Evolutionary conservation across 2,888 invertebrate genomes (phyloP).

Genomic region (Cephus nigrinus): DNA sequence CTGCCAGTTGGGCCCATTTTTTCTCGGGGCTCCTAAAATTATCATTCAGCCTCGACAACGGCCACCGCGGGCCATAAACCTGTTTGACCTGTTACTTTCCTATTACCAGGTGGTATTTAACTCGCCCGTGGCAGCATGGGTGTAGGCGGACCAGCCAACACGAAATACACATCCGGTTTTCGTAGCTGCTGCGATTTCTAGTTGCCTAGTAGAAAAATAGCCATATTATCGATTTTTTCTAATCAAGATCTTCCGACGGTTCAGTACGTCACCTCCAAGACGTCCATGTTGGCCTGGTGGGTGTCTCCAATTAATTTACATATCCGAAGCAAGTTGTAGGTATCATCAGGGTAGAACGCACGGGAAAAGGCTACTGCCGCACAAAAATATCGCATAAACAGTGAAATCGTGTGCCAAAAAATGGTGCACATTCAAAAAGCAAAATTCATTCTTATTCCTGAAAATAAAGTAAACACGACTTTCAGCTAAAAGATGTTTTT

Average conservation of each 20-base stretch:
- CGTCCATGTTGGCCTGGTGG: conserved; percentile 46
- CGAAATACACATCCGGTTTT: conserved; percentile 23
- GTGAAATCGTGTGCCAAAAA: background rate
- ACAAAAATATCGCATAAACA: background rate
- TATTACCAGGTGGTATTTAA: conserved; percentile 41
- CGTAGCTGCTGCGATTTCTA: conserved; percentile 36
- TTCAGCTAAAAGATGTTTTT: background rate
- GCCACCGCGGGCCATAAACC: conserved; percentile 7
- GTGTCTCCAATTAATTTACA: conserved; percentile 49
- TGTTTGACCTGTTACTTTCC: conserved; percentile 42
- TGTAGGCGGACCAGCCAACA: conserved; percentile 14
- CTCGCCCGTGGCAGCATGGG: conserved; percentile 35
- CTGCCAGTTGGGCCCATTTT: conserved; percentile 49
- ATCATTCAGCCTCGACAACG: conserved; percentile 27
- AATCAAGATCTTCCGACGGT: conserved; percentile 37
- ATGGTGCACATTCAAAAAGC: background rate
- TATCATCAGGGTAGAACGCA: background rate
- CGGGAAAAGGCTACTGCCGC: background rate
- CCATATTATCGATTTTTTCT: conserved; percentile 53
- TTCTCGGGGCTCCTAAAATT: conserved; percentile 46
- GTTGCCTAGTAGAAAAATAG: conserved; percentile 57
- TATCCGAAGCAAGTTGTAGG: conserved; percentile 27
- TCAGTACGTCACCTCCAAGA: conserved; percentile 35
- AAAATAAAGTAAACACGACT: background rate
- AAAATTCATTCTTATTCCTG: background rate